Conservation (phyloP, 2,888 invertebrate genomes). For the Yponomeuta evonymella region DNA sequence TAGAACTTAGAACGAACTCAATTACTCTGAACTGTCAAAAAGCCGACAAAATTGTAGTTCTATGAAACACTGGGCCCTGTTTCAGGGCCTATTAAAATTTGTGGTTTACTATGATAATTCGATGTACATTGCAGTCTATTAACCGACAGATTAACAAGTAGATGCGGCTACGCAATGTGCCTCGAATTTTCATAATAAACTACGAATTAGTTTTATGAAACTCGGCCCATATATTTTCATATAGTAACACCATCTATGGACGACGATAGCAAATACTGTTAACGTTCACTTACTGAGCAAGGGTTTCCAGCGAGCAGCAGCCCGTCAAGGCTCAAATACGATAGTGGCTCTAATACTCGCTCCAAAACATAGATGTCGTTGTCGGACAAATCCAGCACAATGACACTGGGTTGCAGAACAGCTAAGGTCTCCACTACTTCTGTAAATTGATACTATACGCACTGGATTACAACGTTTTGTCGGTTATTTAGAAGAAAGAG, state of each 20-base stretch:
- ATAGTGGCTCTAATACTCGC: conserved; percentile 50
- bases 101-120: too few relatives aligned
- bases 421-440: conserved; percentile 36
- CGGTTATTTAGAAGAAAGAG: not conserved
- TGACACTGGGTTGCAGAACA: conserved; percentile 38
- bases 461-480: not conserved
- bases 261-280: conserved; percentile 15
- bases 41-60: too few relatives aligned
- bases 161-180: too few relatives aligned
- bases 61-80: too few relatives aligned
- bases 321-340: conserved; percentile 49
- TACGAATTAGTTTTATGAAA: too few relatives aligned
- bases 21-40: too few relatives aligned
- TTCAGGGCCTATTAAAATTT: too few relatives aligned
- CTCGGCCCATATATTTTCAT: not conserved
- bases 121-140: too few relatives aligned
- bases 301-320: conserved; percentile 76
- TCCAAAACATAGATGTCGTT: conserved; percentile 75
- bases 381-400: conserved; percentile 71
- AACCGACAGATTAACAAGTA: too few relatives aligned
- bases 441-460: conserved; percentile 29
- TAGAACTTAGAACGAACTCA: too few relatives aligned
- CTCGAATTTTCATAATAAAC: too few relatives aligned
- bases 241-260: conserved; percentile 38
- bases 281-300: conserved; percentile 63